Base-by-base conservation (phyloP, 2,797 vertebrate species). In the Xyrichtys novacula region DNA sequence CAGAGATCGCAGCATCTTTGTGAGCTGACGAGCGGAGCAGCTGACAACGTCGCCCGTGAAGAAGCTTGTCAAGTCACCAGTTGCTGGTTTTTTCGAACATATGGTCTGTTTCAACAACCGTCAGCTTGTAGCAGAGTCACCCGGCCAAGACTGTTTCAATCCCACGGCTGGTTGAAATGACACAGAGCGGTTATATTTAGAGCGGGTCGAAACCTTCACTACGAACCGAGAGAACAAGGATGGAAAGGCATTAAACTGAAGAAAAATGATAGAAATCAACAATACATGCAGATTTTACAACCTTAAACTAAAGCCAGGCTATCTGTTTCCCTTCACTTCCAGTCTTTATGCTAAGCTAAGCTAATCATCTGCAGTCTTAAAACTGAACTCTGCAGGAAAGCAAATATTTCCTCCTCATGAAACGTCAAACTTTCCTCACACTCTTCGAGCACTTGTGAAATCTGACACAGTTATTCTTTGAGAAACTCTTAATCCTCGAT, bases 391-490 rank as follows among this genome's bases (percentile, higher is more conserved):
- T 15, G 23, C 9, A 17, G 17, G 28, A 40, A 46, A 43, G 17
- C 7, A 0, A 34, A 26, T 22, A 6, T 9, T n/a, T 0, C 42
- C 56, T 29, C 38, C 48, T 29, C 55, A 38, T 23, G 34, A 42
- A 52, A 29, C 26, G 22, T 47, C 12, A 0, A 46, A 53, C 36
- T 57, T 0, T 26, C 65, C 28, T 53, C 76, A 65, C 57, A 63
- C 62, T 20, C 7, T 68, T 32, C n/a, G 14, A 85, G 78, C 76
- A 84, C 84, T 76, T 80, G 77, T 80, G 28, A 80, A 75, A 65
- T 19, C 5, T 2, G n/a, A 72, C 63, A 49, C 11, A 26, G 5
- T 54, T 55, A 34, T 44, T 79, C 59, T 76, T 29, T 68, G 64
- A 56, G 26, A 47, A 58, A 12, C 59, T 58, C 42, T 31, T 72